phyloP scores from a whole-genome alignment of 64 coral and sea anemone genomes.

The Cladopsammia gracilis region DNA sequence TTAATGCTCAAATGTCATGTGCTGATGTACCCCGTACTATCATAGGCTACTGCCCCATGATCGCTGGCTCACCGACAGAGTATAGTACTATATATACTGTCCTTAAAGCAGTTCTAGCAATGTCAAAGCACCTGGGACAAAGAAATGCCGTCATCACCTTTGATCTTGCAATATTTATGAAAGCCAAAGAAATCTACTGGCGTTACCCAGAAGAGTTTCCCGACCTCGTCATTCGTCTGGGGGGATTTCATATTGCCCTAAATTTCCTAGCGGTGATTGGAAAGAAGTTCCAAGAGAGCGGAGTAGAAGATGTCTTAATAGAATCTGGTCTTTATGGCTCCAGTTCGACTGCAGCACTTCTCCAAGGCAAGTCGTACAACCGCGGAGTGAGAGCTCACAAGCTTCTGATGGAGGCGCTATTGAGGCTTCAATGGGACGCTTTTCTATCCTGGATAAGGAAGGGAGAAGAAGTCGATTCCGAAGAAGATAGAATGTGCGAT shows the following conservation, averaged over 20 bases:
- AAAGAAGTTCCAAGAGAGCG: slow-evolving; percentile 46
- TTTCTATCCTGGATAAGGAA: not conserved
- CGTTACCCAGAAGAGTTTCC: slow-evolving; percentile 14
- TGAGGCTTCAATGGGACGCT: not conserved
- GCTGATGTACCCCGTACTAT: no score
- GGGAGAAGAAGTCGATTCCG: no score
- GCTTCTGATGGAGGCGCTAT: not conserved
- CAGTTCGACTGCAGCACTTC: slow-evolving; percentile 10
- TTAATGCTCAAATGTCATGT: no score
- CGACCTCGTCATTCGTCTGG: not conserved
- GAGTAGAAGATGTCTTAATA: slow-evolving; percentile 28
- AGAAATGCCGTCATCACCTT: not conserved
- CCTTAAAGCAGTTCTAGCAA: not conserved
- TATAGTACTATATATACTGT: no score
- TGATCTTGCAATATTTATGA: slow-evolving; percentile 35
- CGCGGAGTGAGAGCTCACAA: not conserved
- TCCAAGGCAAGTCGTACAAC: slow-evolving; percentile 5
- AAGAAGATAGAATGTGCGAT: no score
- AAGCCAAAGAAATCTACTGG: slow-evolving; percentile 51
- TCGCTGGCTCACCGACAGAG: not conserved
- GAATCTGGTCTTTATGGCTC: slow-evolving; percentile 48
- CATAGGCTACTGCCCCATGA: slow-evolving; percentile 17
- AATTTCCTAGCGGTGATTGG: slow-evolving; percentile 19
- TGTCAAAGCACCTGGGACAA: not conserved
- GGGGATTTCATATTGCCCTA: slow-evolving; percentile 42